Conservation (phyloP, 1,140 invertebrate genomes). For the Zaprionus capensis region DNA sequence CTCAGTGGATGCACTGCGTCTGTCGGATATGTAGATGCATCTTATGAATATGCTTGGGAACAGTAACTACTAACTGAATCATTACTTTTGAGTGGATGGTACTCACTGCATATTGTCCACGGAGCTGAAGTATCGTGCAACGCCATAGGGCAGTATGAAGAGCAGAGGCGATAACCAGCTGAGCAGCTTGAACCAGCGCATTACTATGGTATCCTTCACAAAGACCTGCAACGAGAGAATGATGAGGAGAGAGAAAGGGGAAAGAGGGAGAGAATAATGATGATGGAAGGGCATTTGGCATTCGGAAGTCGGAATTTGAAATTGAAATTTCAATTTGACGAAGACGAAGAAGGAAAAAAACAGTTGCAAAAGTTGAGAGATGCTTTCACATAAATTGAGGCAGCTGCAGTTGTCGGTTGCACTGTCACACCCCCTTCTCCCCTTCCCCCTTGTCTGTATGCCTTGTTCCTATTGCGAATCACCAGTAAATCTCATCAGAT, state of each 20-base stretch:
- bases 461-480: not conserved
- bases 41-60: not conserved
- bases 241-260: not conserved
- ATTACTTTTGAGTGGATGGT: not conserved
- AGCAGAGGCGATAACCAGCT: constrained; percentile 91
- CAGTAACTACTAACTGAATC: not conserved
- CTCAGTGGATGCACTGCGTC: not conserved
- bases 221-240: constrained; percentile 84
- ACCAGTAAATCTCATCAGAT: constrained; percentile 57
- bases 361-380: constrained; percentile 18
- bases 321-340: constrained; percentile 39
- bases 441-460: not conserved
- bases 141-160: constrained; percentile 87
- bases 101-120: constrained; percentile 88
- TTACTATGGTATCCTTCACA: constrained; percentile 86
- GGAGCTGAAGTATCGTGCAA: constrained; percentile 85
- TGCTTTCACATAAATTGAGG: constrained; percentile 56
- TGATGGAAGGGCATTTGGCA: constrained; percentile 11
- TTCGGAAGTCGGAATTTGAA: not conserved
- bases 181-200: constrained; percentile 91
- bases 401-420: not conserved
- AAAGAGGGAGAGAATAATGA: not conserved
- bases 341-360: constrained; percentile 5
- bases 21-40: not conserved
- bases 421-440: not conserved